These are phyloP conservation scores for Engraulis encrasicolus DNA, from an alignment of 2,113 vertebrate genomes.

Conservation along the genomic window DNA sequence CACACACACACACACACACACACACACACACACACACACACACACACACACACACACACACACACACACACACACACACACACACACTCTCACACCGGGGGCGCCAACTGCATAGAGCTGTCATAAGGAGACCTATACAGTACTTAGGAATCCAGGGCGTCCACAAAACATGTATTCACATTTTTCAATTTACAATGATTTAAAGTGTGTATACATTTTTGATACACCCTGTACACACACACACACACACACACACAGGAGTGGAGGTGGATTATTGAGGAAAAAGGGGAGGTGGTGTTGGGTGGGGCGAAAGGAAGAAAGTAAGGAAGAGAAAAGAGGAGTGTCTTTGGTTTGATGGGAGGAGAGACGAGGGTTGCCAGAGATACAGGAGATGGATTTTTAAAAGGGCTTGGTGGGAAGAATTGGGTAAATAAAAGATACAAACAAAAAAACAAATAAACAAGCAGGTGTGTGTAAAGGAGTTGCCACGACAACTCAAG, in stretches of 20 bases:
- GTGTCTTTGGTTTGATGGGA: too few relatives aligned
- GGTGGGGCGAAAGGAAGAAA: neutral
- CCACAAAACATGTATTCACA: too few relatives aligned
- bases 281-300: neutral
- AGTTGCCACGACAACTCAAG: neutral
- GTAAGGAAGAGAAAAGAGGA: too few relatives aligned
- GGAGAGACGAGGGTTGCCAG: neutral
- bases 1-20: neutral
- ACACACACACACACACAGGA: neutral
- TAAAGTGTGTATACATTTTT: too few relatives aligned
- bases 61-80: neutral
- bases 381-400: neutral
- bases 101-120: too few relatives aligned
- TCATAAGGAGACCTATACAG: too few relatives aligned
- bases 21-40: neutral
- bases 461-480: neutral
- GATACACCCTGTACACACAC: neutral
- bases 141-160: too few relatives aligned
- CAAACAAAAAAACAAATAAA: neutral
- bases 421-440: neutral
- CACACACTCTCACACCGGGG: neutral
- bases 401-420: slow-evolving; percentile 18
- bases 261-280: neutral
- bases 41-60: neutral
- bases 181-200: too few relatives aligned